Conservation (phyloP, 2,888 invertebrate species). For the Odontocolon sp. region DNA sequence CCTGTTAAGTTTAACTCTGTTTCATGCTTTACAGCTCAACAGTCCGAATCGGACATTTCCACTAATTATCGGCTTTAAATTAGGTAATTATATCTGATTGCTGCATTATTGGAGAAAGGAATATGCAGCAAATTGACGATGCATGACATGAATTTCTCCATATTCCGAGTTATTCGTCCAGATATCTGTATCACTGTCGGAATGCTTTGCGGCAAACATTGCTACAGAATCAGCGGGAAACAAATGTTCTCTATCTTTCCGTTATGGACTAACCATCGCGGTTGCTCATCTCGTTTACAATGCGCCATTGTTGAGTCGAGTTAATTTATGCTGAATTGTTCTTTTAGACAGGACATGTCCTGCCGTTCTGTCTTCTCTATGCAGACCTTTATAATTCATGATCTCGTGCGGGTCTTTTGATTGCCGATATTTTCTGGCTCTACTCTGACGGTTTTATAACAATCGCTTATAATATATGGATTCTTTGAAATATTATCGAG, state of each 20-base stretch:
- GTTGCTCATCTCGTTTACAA: slow-evolving; percentile 45
- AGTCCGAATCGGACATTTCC: no score
- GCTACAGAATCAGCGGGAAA: no score
- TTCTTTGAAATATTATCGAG: not conserved
- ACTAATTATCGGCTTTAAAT: no score
- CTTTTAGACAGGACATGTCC: slow-evolving; percentile 38
- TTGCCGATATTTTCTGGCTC: slow-evolving; percentile 5
- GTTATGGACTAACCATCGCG: slow-evolving; percentile 15
- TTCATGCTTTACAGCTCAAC: no score
- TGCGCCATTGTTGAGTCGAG: slow-evolving; percentile 60
- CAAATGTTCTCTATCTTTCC: not conserved
- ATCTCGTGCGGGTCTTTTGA: not conserved
- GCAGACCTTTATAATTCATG: not conserved
- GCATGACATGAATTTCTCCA: no score
- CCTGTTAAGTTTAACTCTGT: no score
- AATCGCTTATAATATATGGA: not conserved
- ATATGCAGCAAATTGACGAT: not conserved
- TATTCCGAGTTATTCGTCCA: no score
- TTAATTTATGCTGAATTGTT: slow-evolving; percentile 72
- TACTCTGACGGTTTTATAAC: not conserved
- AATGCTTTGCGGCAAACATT: not conserved
- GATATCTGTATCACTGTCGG: not conserved
- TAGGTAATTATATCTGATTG: no score
- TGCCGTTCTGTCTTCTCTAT: not conserved
- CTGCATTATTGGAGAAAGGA: no score